Percentiles rank a stretch among this genome's conserved stretches.
phyloP scores from a whole-genome alignment of 1,140 invertebrate species.

The Platorchestia sp. region DNA sequence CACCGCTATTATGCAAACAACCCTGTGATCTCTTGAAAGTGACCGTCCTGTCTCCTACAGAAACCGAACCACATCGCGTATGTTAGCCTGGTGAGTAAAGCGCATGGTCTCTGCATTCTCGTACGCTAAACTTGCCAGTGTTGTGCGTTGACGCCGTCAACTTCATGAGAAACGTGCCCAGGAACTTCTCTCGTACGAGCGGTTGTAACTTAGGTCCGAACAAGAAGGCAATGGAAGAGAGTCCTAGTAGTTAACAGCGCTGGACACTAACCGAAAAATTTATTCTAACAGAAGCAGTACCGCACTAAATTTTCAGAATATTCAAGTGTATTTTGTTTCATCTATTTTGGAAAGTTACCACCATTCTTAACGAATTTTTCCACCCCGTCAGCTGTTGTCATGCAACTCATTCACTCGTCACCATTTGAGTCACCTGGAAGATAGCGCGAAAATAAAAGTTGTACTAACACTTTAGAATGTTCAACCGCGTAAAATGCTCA shows the following conservation, averaged over 20 bases:
- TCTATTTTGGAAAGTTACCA: background rate
- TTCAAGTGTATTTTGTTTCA: background rate
- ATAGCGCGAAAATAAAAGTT: too few species aligned
- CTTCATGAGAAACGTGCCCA: background rate
- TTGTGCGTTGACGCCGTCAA: background rate
- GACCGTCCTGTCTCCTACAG: conserved; percentile 4
- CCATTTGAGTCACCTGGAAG: too few species aligned
- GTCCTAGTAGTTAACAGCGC: background rate
- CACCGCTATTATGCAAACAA: background rate
- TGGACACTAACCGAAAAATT: background rate
- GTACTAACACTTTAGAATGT: too few species aligned
- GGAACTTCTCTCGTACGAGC: background rate
- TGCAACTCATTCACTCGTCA: too few species aligned
- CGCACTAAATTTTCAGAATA: background rate
- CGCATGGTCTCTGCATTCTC: conserved; percentile 21
- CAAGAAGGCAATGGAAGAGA: background rate
- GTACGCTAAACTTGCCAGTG: conserved; percentile 11
- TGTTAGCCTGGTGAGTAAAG: conserved; percentile 38
- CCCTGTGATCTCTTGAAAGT: background rate
- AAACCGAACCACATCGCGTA: conserved; percentile 12
- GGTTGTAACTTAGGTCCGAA: background rate
- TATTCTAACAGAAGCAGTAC: background rate
- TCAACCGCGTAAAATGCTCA: too few species aligned
- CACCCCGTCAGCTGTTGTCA: too few species aligned
- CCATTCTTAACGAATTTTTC: too few species aligned